These are phyloP conservation scores for Drosophila ficusphila DNA, from an alignment of 1,140 invertebrate genomes.

Conservation along the genomic window DNA sequence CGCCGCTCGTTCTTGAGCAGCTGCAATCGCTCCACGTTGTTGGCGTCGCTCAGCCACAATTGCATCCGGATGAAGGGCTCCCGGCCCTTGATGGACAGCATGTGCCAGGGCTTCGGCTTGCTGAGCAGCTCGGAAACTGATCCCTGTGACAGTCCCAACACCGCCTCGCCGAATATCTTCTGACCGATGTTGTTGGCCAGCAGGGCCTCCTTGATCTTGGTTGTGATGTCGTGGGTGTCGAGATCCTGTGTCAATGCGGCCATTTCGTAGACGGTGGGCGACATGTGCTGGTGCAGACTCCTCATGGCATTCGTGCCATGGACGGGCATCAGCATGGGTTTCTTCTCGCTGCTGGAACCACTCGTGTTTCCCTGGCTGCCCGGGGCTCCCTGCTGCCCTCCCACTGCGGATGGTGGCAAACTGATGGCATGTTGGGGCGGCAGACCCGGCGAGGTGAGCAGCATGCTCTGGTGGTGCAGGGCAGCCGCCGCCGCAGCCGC, in stretches of 20 bases:
- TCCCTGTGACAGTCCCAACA: conserved; percentile 97
- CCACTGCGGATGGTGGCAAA: conserved; percentile 72
- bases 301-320: conserved; percentile 86
- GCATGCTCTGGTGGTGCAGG: conserved; percentile 86
- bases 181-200: conserved; percentile 99
- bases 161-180: conserved; percentile 99
- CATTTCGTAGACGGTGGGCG: conserved; percentile 97
- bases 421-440: conserved; percentile 88
- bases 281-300: conserved; percentile 91
- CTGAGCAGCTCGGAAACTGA: conserved; percentile 98
- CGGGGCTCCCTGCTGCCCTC: background rate
- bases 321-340: conserved; percentile 84
- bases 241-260: conserved; percentile 97
- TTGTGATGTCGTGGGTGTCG: conserved; percentile 98
- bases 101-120: conserved; percentile 99
- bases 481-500: conserved; percentile 88
- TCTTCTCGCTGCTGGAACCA: conserved; percentile 85
- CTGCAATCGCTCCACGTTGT: conserved; percentile 95
- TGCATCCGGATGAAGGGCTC: conserved; percentile 99
- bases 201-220: conserved; percentile 98
- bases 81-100: conserved; percentile 98
- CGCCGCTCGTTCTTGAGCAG: conserved; percentile 94
- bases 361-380: conserved; percentile 49
- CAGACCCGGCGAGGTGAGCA: conserved; percentile 87
- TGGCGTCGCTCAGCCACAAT: conserved; percentile 96